These are phyloP conservation scores for Calcarius lapponicus DNA, from an alignment of 2,797 vertebrate genomes.

Conservation along the genomic window DNA sequence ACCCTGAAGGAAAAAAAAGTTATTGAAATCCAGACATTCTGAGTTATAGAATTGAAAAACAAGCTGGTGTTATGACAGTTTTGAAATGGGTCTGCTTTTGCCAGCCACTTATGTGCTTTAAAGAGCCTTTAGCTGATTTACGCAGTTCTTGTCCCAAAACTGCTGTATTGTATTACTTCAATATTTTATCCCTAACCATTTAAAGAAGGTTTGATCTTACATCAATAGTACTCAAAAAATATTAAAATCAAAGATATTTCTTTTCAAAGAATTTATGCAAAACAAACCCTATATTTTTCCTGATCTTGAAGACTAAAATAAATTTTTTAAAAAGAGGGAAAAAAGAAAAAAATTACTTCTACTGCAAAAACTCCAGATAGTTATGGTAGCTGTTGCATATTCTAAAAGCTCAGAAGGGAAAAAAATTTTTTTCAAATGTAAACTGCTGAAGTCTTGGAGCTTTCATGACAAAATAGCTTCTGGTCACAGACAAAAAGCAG, in stretches of 20 bases:
- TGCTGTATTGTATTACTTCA: constrained; percentile 71
- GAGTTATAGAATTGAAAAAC: constrained; percentile 65
- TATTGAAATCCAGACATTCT: constrained; percentile 67
- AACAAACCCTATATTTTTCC: constrained; percentile 47
- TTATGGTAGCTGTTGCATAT: constrained; percentile 19
- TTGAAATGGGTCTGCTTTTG: constrained; percentile 63
- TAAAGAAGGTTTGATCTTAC: constrained; percentile 68
- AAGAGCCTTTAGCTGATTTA: constrained; percentile 67
- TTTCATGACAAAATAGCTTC: constrained; percentile 36
- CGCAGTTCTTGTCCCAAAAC: constrained; percentile 64
- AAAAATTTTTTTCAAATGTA: constrained; percentile 3
- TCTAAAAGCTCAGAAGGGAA: constrained; percentile 24
- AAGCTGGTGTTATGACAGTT: constrained; percentile 69
- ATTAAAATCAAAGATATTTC: constrained; percentile 67
- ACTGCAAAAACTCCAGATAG: not conserved
- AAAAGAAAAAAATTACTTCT: not conserved
- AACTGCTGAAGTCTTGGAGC: not conserved
- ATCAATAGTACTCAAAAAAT: constrained; percentile 61
- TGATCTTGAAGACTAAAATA: constrained; percentile 1
- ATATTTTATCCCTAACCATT: constrained; percentile 67
- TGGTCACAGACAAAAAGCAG: constrained; percentile 31
- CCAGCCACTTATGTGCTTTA: constrained; percentile 56
- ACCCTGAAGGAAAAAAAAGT: constrained; percentile 37
- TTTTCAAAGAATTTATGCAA: constrained; percentile 57
- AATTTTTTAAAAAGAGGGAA: fast-evolving